A percentile compares a stretch with the other conserved stretches of the same genome.
phyloP scores from a whole-genome alignment of 2,888 invertebrate species.

The Adelognathus sp. region DNA sequence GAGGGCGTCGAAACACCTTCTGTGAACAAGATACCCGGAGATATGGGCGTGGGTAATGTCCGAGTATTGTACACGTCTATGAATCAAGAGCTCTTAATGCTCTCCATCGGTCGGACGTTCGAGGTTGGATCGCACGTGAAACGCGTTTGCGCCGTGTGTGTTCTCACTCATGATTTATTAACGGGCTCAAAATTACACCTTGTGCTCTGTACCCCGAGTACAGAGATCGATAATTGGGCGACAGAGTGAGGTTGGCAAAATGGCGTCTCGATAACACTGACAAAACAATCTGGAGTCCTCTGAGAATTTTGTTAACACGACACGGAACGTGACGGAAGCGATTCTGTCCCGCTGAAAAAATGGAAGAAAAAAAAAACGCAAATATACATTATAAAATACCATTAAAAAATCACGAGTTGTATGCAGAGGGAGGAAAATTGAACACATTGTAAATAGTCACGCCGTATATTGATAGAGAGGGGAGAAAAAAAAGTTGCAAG shows the following conservation, averaged over 20 bases:
- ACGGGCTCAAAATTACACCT: constrained; percentile 44
- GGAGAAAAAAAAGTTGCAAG: constrained; percentile 6
- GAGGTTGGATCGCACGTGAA: background rate
- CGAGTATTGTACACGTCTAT: constrained; percentile 33
- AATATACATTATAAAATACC: background rate
- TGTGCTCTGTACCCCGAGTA: background rate
- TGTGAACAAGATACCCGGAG: background rate
- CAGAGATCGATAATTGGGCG: background rate
- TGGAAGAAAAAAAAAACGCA: background rate
- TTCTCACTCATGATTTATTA: constrained; percentile 46
- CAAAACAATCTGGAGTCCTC: background rate
- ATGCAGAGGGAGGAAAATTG: background rate
- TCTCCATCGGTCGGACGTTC: constrained; percentile 33
- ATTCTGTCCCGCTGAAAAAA: background rate
- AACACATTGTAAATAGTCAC: constrained; percentile 37
- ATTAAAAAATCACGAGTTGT: constrained; percentile 2
- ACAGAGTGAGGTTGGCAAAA: background rate
- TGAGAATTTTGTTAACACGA: background rate
- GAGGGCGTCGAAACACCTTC: background rate
- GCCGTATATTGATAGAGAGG: constrained; percentile 41
- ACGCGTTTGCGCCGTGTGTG: constrained; percentile 22
- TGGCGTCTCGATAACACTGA: background rate
- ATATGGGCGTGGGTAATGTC: background rate
- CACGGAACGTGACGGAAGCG: background rate
- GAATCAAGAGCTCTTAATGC: constrained; percentile 52